Base-by-base conservation (phyloP, 2,888 invertebrate species). In the Agrilus mali region DNA sequence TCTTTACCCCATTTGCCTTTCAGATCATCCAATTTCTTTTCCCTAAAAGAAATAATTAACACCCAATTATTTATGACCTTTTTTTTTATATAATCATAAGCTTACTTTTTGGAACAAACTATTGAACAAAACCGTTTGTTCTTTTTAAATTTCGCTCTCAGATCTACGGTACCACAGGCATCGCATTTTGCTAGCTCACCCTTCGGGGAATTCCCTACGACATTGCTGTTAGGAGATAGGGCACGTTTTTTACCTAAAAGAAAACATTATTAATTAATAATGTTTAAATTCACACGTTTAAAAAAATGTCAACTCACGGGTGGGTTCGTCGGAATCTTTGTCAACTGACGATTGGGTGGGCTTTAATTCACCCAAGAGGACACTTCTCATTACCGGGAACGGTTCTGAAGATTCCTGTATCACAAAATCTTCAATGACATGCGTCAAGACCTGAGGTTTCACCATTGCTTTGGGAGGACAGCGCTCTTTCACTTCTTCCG, bases 391-490 rank as follows among this genome's bases (percentile, higher is more conserved):
- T 40, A 93, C 88, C 44, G 89, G 86, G 60, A 90, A 90, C 0
- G 90, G 90, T 66, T 89, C 89, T 2, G 82, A 84, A 1, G 88
- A 90, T 71, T 96, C 96, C 64, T 94, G 93, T 53, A 96, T 95
- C 7, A 96, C 88, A 65, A 92, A 95, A 41, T 94, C 95, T 63
- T 94, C 95, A 49, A 96, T 95, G 17, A 95, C 90, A 63, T 96
- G 96, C 0, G 95, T 95, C 41, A 96, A 70, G 7, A 96, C 89
- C 61, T 93, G 92, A 0, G 94, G 94, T 63, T 93, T 94, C 12
- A 94, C 92, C 80, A 93, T 85, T 2, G 92, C 93, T 64, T 89
- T 88, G 14, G 87, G 87, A 33, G 86, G 72, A n/a, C 76, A 74
- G 51, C 68, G 55, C 47, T 68, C 65, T 50, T 68, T 65, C 1